Percentiles rank a stretch among this genome's conserved stretches.
phyloP scores from a whole-genome alignment of 2,113 vertebrate genomes.

The Pycnonotus jocosus region DNA sequence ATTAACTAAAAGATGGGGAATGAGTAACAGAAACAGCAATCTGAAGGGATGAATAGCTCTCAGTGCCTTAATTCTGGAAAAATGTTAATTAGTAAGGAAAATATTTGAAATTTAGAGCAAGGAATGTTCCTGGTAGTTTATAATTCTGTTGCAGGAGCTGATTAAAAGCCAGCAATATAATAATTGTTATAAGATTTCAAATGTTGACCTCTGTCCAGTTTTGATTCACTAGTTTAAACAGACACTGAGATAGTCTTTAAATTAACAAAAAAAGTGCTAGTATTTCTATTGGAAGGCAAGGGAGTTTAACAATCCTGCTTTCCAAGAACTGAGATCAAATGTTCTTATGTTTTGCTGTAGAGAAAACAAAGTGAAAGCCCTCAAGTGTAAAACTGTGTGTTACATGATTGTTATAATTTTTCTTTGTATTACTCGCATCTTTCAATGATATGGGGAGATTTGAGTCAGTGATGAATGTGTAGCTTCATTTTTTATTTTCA shows the following conservation, averaged over 20 bases:
- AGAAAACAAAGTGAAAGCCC: background rate
- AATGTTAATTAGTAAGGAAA: background rate
- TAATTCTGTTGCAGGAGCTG: background rate
- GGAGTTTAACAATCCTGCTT: background rate
- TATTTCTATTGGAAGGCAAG: background rate
- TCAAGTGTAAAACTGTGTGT: background rate
- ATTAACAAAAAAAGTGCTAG: background rate
- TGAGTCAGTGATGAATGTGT: background rate
- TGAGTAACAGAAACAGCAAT: background rate
- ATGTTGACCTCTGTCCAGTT: background rate
- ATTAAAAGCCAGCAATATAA: background rate
- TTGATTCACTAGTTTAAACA: background rate
- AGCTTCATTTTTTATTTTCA: background rate
- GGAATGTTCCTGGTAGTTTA: background rate
- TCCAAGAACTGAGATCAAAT: background rate
- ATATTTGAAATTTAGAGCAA: background rate
- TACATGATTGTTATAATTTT: background rate
- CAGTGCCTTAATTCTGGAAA: background rate
- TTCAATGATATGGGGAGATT: background rate
- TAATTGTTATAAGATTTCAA: background rate
- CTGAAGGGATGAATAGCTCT: background rate
- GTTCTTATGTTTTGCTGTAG: background rate
- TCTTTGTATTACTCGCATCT: background rate
- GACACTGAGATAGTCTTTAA: background rate
- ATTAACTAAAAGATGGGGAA: background rate